Evolutionary conservation across 2,888 invertebrate genomes (phyloP).

Genomic region (Escarpia spicata): DNA sequence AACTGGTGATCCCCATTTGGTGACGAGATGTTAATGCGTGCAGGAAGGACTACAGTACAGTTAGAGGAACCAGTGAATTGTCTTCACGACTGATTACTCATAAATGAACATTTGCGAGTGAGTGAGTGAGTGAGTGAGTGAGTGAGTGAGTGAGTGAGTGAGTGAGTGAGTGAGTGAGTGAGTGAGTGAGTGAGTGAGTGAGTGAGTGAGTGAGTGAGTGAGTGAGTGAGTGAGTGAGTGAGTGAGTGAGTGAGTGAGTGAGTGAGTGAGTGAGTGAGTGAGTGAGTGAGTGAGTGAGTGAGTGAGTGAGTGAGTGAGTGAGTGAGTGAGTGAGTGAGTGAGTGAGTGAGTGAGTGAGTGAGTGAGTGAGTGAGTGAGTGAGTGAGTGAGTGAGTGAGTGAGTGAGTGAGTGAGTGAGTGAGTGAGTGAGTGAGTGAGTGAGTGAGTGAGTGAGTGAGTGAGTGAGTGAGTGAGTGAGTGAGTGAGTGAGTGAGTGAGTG

Average conservation of each 20-base stretch:
- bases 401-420: conserved; percentile 22
- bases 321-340: conserved; percentile 17
- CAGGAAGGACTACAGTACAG: too few relatives aligned
- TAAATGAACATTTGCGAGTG: too few relatives aligned
- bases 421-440: conserved; percentile 21
- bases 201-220: conserved; percentile 21
- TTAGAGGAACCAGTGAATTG: too few relatives aligned
- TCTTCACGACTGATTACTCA: too few relatives aligned
- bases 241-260: conserved; percentile 23
- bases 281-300: conserved; percentile 8
- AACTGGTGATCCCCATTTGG: too few relatives aligned
- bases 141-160: not conserved
- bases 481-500: conserved; percentile 21
- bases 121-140: too few relatives aligned
- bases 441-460: conserved; percentile 24
- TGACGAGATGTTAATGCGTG: too few relatives aligned
- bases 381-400: conserved; percentile 21
- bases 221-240: conserved; percentile 19
- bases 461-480: conserved; percentile 23
- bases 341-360: not conserved
- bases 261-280: conserved; percentile 21
- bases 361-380: not conserved
- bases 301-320: conserved; percentile 22
- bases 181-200: conserved; percentile 20
- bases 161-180: not conserved